Conservation (phyloP, 35 echinoderm and acorn worm species). For the Apostichopus parvimensis region DNA sequence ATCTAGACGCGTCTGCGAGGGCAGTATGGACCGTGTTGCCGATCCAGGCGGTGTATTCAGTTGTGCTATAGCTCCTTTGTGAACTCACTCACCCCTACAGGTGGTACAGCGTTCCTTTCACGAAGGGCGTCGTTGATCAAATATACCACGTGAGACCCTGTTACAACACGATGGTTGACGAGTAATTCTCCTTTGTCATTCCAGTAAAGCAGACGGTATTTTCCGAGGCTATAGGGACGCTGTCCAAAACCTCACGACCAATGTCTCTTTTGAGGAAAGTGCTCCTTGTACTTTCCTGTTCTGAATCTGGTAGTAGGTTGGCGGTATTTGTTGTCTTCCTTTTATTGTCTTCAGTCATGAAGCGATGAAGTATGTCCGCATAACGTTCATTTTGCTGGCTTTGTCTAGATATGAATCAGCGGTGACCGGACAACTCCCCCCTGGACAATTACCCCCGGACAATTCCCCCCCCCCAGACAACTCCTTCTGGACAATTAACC, state of each 20-base stretch:
- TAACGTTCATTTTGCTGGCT: conserved; percentile 31
- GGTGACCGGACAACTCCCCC: too few relatives aligned
- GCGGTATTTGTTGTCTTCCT: background rate
- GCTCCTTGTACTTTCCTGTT: background rate
- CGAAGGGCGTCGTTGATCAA: conserved; percentile 31
- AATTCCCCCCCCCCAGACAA: too few relatives aligned
- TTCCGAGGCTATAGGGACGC: background rate
- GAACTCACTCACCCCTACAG: background rate
- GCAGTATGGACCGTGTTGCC: background rate
- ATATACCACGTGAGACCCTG: conserved; percentile 17
- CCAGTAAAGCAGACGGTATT: background rate
- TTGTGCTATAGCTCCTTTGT: background rate
- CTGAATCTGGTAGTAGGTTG: background rate
- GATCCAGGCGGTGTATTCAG: conserved; percentile 20
- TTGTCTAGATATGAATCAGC: background rate
- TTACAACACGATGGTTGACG: background rate
- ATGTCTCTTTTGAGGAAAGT: too few relatives aligned
- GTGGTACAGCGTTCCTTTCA: background rate
- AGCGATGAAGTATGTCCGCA: background rate
- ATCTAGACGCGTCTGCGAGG: too few relatives aligned
- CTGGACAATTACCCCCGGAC: too few relatives aligned
- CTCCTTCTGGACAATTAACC: too few relatives aligned
- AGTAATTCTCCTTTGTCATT: conserved; percentile 17
- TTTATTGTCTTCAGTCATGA: background rate
- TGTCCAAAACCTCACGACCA: background rate